Evolutionary conservation across 2,113 vertebrate genomes (phyloP), one percentile per base, ranked within the genome.

Genomic region (Hippopotamus amphibius): DNA sequence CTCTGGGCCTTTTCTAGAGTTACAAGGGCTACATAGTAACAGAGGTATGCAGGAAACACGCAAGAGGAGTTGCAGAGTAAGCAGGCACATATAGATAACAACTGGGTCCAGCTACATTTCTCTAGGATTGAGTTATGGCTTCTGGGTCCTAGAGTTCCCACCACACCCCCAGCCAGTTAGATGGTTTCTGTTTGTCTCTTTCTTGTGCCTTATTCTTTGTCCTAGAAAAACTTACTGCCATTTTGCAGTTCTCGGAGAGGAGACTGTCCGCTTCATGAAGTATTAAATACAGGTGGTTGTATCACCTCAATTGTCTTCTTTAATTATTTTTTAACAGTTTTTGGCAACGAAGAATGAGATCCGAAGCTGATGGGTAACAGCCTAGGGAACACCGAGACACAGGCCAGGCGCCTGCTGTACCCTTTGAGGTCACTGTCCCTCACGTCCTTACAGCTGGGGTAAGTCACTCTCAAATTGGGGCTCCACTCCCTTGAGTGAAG

Each of bases 201-300:
- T 46, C n/a, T 65, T 14, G 77, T 82, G 65, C 66, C 55, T 82
- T 61, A 43, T 61, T 61, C 63, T 93, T 33, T 76, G 48, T 76
- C 61, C 48, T 33, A 11, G 24, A 61, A 50, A 79, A 69, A 19
- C 53, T 53, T 37, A 7, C 26, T 19, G 19, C 24, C 19, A 16
- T 46, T 86, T 59, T 85, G 71, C 19, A 50, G 9, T 57, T 76
- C 59, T 66, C 28, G 16, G 55, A 46, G 65, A 55, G 8, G 30
- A 83, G 30, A 66, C 24, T 43, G 22, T 74, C 57, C 1, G 13
- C 16, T 59, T 87, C 30, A 37, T 22, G 37, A 76, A 28, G 7
- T 80, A 26, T 80, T 86, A 13, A 19, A 33, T 33, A 28, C 61
- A 50, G 22, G 59, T 81, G 37, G 57, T 66, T 41, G 8, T 71